Base-by-base conservation (phyloP, 2,113 vertebrate genomes). In the Elachura formosa region DNA sequence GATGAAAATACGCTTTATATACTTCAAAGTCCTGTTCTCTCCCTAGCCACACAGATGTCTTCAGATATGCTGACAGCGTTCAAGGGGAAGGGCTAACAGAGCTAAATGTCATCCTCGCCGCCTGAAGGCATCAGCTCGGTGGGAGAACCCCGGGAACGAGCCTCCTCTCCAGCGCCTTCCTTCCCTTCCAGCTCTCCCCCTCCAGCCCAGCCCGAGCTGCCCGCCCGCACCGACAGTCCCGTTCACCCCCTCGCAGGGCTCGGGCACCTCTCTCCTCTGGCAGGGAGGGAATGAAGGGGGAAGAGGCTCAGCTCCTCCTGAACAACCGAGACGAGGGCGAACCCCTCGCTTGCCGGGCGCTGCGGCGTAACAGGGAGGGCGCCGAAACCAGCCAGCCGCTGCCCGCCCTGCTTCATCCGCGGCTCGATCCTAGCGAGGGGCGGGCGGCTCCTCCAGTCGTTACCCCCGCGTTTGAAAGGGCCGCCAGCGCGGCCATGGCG, bases 381-480 rank as follows among this genome's bases (percentile, higher is more conserved):
- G 20, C 28, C 28, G 31, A 12, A 33, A 12, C 26, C 43, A 10
- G 21, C 23, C 66, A 34, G 31, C 28, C 48, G 22, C 84, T 16
- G 19, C 74, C 49, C 54, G 25, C 87, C 38, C 83, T 8, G 56
- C 46, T 73, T 59, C 69, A 24, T 61, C 59, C 61, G 20, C 22
- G 13, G 31, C 66, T 43, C 18, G 16, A 13, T 24, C 38, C 24
- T 51, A 11, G 26, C 18, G 38, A 78, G 36, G 46, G 22, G 24
- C 11, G 14, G 38, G 48, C 77, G 28, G 40, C 31, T 38, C 3
- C 41, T 51, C 45, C 26, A 1, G 9, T 66, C 61, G 6, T 93
- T 91, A 91, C 83, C 82, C 84, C 10, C 72, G 46, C 52, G 64
- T 97, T 96, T 96, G 95, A 97, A 97, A 89, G 85, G 29, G 92